Evolutionary conservation across 2,888 invertebrate species (phyloP).

Genomic region (Seira ritae): DNA sequence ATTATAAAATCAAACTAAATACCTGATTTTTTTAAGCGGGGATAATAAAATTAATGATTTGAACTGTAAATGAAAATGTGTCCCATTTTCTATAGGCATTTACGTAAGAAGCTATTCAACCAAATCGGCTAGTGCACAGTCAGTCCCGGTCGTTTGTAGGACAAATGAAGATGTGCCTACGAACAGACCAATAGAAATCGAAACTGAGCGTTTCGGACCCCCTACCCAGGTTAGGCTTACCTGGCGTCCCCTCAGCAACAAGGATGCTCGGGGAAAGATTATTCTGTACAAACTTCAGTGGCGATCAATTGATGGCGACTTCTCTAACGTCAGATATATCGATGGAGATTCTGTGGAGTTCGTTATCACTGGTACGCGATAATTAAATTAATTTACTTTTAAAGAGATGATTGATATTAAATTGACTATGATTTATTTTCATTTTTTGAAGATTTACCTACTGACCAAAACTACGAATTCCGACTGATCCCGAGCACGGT

Average conservation of each 20-base stretch:
- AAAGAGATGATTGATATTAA: no score
- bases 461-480: conserved; percentile 63
- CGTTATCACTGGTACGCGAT: conserved; percentile 65
- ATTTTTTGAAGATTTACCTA: conserved; percentile 44
- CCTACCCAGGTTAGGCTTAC: conserved; percentile 60
- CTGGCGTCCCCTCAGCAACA: conserved; percentile 66
- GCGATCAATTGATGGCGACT: conserved; percentile 58
- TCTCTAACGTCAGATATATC: conserved; percentile 65
- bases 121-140: conserved; percentile 67
- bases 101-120: conserved; percentile 68
- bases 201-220: conserved; percentile 63
- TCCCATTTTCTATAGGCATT: no score
- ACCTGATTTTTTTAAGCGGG: no score
- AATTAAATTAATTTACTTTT: no score
- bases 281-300: conserved; percentile 71
- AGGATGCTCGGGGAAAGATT: conserved; percentile 67
- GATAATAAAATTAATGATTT: no score
- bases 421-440: conserved; percentile 6
- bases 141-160: conserved; percentile 52
- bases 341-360: conserved; percentile 67
- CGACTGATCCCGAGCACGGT: conserved; percentile 69
- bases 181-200: conserved; percentile 47
- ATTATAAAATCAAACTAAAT: no score
- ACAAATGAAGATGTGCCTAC: conserved; percentile 66
- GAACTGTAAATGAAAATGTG: no score